phyloP scores from a whole-genome alignment of 2,113 vertebrate species.

The Casuarius casuarius region DNA sequence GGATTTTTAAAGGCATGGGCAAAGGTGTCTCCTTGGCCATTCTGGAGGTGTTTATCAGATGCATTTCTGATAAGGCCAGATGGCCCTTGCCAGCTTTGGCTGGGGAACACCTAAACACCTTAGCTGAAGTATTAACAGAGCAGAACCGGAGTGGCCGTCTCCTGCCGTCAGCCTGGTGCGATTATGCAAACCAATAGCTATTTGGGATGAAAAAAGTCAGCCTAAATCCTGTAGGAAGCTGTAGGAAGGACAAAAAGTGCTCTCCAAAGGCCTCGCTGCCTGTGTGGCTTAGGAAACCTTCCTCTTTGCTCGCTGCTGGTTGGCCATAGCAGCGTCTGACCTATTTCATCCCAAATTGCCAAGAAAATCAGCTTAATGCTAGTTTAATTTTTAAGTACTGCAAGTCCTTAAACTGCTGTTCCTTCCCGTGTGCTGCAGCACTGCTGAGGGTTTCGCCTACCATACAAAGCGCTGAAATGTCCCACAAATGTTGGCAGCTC shows the following conservation, averaged over 20 bases:
- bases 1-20: not conserved
- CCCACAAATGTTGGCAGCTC: not conserved
- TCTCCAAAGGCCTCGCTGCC: not conserved
- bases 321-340: not conserved
- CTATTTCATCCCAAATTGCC: not conserved
- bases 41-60: not conserved
- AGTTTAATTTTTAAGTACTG: slow-evolving; percentile 30
- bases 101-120: not conserved
- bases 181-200: not conserved
- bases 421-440: not conserved
- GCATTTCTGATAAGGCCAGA: not conserved
- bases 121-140: not conserved
- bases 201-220: not conserved
- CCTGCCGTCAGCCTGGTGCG: not conserved
- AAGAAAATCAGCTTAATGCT: not conserved
- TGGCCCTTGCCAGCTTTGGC: rapidly evolving
- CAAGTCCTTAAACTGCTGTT: not conserved
- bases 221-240: not conserved
- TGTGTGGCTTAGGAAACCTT: rapidly evolving
- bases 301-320: not conserved
- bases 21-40: not conserved
- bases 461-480: rapidly evolving
- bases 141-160: not conserved
- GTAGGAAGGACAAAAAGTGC: not conserved
- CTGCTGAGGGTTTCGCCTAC: not conserved